These are phyloP conservation scores for Teleopsis dalmanni DNA, from an alignment of 1,140 invertebrate species.

Conservation along the genomic window DNA sequence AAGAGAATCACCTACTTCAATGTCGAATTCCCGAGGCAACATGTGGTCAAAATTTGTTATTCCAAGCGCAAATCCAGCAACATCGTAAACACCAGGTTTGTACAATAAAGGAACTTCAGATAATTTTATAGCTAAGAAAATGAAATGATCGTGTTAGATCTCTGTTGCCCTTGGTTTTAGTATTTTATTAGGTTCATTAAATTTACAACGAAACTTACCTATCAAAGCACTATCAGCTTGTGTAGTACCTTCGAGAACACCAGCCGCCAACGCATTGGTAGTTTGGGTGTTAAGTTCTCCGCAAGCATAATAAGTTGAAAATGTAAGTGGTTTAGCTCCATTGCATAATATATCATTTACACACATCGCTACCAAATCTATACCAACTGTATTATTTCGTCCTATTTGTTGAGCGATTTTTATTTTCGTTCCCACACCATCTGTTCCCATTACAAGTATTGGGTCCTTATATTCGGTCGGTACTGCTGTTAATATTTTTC, in stretches of 20 bases:
- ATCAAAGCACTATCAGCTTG: constrained; percentile 79
- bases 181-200: not conserved
- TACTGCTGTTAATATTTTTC: constrained; percentile 23
- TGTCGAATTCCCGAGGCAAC: constrained; percentile 63
- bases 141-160: too few relatives aligned
- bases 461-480: constrained; percentile 62
- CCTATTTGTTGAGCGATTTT: constrained; percentile 79
- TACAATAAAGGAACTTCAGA: constrained; percentile 97
- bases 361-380: constrained; percentile 98
- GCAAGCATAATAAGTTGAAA: constrained; percentile 93
- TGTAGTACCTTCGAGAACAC: constrained; percentile 77
- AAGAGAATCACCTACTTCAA: constrained; percentile 71
- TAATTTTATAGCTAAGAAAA: constrained; percentile 73
- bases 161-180: constrained; percentile 1
- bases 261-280: constrained; percentile 67
- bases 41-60: constrained; percentile 71
- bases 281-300: constrained; percentile 66
- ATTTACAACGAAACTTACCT: constrained; percentile 47
- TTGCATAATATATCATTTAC: constrained; percentile 95
- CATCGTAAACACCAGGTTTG: constrained; percentile 75
- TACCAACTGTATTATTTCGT: constrained; percentile 76
- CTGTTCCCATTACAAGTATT: constrained; percentile 85
- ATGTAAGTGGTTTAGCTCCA: constrained; percentile 88
- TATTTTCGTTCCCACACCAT: constrained; percentile 95
- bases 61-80: constrained; percentile 93